These are phyloP conservation scores for Eulemur albifrons DNA, from an alignment of 2,797 vertebrate species.

Conservation along the genomic window DNA sequence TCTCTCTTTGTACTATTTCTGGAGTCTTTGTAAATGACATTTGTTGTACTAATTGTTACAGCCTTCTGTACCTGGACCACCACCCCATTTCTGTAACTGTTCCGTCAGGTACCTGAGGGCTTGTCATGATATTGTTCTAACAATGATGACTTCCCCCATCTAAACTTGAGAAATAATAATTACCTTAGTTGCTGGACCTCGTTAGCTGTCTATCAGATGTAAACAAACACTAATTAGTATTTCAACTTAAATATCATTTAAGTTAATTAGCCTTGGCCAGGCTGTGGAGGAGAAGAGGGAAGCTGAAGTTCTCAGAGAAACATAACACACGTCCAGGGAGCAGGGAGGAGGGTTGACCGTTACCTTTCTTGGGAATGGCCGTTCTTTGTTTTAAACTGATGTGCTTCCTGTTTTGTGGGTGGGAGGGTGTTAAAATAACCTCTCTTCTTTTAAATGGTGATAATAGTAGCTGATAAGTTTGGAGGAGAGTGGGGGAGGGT, in stretches of 20 bases:
- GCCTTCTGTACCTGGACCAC: not conserved
- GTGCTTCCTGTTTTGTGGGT: not conserved
- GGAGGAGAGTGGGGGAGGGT: not conserved
- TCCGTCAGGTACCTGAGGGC: not conserved
- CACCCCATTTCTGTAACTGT: slow-evolving; percentile 7
- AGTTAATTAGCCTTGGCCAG: not conserved
- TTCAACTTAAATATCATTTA: slow-evolving; percentile 1
- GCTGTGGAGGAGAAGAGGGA: not conserved
- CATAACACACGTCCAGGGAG: not conserved
- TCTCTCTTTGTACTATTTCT: slow-evolving; percentile 58
- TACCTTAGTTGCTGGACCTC: not conserved
- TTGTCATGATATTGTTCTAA: not conserved
- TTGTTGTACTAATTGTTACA: not conserved
- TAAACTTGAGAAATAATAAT: slow-evolving; percentile 35
- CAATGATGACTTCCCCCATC: not conserved
- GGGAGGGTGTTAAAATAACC: not conserved
- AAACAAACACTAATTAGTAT: slow-evolving; percentile 21
- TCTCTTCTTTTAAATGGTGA: not conserved
- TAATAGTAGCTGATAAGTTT: not conserved
- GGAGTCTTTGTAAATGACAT: slow-evolving; percentile 12
- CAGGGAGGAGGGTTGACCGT: accelerated
- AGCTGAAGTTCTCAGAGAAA: not conserved
- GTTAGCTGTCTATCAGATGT: not conserved
- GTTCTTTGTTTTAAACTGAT: not conserved
- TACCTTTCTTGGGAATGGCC: not conserved